Percentiles rank a stretch among this genome's conserved stretches.
Evolutionary conservation across 1,140 invertebrate genomes (phyloP).

Genomic region (Andricus grossulariae): DNA sequence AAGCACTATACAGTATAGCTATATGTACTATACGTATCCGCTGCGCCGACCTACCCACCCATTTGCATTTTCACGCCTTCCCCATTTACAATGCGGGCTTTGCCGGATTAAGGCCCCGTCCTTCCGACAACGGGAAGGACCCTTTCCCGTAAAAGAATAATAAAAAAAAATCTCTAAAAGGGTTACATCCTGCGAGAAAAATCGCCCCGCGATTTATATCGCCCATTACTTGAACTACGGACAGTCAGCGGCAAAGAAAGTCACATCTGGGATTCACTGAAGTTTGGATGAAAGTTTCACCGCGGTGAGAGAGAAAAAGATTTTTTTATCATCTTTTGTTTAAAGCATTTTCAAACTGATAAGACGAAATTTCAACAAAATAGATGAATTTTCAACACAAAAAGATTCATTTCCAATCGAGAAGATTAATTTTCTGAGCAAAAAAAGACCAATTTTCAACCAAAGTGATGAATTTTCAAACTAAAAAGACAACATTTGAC

Average conservation of each 20-base stretch:
- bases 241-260: background rate
- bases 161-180: constrained; percentile 20
- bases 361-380: too few relatives aligned
- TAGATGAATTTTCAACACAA: too few relatives aligned
- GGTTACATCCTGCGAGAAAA: background rate
- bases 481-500: too few relatives aligned
- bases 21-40: constrained; percentile 36
- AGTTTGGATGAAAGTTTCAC: background rate
- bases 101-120: constrained; percentile 52
- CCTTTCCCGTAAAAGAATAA: background rate
- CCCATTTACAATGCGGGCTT: constrained; percentile 56
- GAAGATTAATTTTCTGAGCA: too few relatives aligned
- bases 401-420: too few relatives aligned
- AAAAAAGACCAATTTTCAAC: too few relatives aligned
- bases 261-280: background rate
- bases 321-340: background rate
- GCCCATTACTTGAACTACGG: background rate
- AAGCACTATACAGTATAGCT: constrained; percentile 40
- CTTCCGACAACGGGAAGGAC: constrained; percentile 35
- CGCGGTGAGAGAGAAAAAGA: background rate
- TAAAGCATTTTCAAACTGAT: too few relatives aligned
- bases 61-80: constrained; percentile 60
- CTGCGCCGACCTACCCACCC: constrained; percentile 47
- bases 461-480: too few relatives aligned
- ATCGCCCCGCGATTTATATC: background rate